Evolutionary conservation across 92 coral and sea anemone species (phyloP), one percentile per base, ranked within the genome.

Genomic region (Phenganax stokvisi): DNA sequence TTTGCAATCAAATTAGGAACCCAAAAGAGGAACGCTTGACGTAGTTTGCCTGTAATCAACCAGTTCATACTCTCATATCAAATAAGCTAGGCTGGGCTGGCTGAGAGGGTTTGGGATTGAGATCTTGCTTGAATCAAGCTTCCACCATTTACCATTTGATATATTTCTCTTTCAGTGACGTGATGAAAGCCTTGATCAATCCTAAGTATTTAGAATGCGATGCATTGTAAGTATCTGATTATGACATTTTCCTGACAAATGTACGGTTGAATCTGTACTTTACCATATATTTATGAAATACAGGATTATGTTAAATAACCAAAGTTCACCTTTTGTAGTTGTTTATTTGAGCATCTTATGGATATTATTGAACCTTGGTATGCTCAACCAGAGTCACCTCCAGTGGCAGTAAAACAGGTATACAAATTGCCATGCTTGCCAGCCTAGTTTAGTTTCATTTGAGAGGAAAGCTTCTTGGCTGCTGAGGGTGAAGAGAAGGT

Each of bases 361-460:
- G 99, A 96, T 59, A 79, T 89, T 12, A 90, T 97, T 16, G 99
- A 90, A 77, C 90, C 92, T 10, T 96, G 99, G 99, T 92, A 87
- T 77, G 92, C 86, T 51, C 97, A 90, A 17, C 56, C 44, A 57
- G 67, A 77, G 57, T 74, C 76, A 69, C 73, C 87, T 73, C 85
- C 68, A 64, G 60, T 59, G 61, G 65, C 75, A 72, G 78, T 37
- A 88, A 85, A 84, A 83, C 84, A 80, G 71, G 78, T 54, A 63
- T 63, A 5, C 17, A 55, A 27, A 29, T 57, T 47, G 20, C 56
- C 77, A 47, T 80, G 56, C 56, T 54, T 58, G 68, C 73, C 63
- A 27, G 8, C 52, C 1, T 13, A 30, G 51, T 30, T 66, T 66
- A 37, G 47, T 37, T 37, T 37, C 47, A 37, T 1, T 37, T 37